These are phyloP conservation scores for Seira sanloemensis DNA, from an alignment of 2,888 invertebrate genomes.

Conservation along the genomic window DNA sequence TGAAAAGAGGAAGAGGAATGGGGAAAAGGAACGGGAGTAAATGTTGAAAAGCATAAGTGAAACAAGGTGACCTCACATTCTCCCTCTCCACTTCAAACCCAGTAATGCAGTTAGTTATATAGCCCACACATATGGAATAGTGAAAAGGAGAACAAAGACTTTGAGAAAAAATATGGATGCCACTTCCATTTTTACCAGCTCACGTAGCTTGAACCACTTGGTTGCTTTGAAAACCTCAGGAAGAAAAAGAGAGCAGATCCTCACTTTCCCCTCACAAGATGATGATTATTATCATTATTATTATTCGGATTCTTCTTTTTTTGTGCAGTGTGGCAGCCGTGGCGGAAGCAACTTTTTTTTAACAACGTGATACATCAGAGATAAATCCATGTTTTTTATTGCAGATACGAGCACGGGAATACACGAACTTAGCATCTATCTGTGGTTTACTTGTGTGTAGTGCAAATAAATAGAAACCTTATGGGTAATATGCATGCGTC, in stretches of 20 bases:
- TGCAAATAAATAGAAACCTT: conserved; percentile 5
- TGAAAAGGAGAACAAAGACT: conserved; percentile 17
- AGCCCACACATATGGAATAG: conserved; percentile 11
- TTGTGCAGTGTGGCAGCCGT: conserved; percentile 15
- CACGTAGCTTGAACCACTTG: conserved; percentile 66
- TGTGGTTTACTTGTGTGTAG: background rate
- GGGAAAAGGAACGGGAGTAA: background rate
- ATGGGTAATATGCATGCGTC: conserved; percentile 5
- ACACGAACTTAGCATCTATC: conserved; percentile 30
- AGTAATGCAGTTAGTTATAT: conserved; percentile 9
- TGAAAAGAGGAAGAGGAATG: background rate
- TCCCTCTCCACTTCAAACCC: conserved; percentile 10
- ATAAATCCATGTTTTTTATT: conserved; percentile 60
- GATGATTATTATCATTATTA: conserved; percentile 67
- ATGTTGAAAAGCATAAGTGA: conserved; percentile 29
- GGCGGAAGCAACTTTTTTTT: conserved; percentile 38
- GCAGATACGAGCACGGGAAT: conserved; percentile 19
- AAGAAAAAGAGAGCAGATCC: conserved; percentile 33
- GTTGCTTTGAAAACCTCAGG: conserved; percentile 4
- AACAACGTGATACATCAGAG: conserved; percentile 65
- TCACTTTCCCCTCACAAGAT: conserved; percentile 56
- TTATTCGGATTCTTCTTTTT: conserved; percentile 46
- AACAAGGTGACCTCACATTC: conserved; percentile 29
- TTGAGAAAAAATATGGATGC: conserved; percentile 25
- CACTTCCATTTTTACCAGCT: conserved; percentile 47